Percentiles rank a stretch among this genome's conserved stretches.
These are phyloP conservation scores for Tetropium fuscum DNA, from an alignment of 2,888 invertebrate species.

Conservation along the genomic window DNA sequence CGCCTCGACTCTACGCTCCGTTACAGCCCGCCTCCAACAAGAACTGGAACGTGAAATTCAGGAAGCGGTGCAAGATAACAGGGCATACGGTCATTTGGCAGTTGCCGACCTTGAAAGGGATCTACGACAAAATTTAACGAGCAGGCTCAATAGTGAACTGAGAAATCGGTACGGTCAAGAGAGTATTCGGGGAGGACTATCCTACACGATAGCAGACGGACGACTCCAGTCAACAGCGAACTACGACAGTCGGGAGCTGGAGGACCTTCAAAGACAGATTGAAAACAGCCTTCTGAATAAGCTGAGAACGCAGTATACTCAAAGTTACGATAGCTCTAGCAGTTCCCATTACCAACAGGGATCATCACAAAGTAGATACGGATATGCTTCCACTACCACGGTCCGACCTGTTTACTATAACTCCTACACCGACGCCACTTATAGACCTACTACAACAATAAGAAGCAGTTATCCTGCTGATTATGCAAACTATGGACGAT, in stretches of 20 bases:
- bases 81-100: constrained; percentile 42
- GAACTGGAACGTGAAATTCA: constrained; percentile 57
- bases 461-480: constrained; percentile 39
- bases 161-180: constrained; percentile 52
- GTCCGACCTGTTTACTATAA: constrained; percentile 14
- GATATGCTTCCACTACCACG: constrained; percentile 23
- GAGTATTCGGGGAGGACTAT: constrained; percentile 50
- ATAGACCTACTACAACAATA: constrained; percentile 33
- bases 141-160: constrained; percentile 57
- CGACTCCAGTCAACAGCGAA: constrained; percentile 52
- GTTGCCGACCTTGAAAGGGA: constrained; percentile 56
- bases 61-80: constrained; percentile 47
- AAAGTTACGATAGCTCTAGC: constrained; percentile 8
- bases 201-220: constrained; percentile 53
- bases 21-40: constrained; percentile 55
- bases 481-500: constrained; percentile 32
- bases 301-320: constrained; percentile 45
- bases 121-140: constrained; percentile 58
- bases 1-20: constrained; percentile 42
- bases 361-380: constrained; percentile 12
- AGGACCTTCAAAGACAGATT: constrained; percentile 54
- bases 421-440: constrained; percentile 12
- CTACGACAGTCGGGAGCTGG: constrained; percentile 58
- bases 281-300: constrained; percentile 55
- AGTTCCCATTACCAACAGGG: not conserved